Base-by-base conservation (phyloP, 2,113 vertebrate species). In the Neodon shergylaensis region DNA sequence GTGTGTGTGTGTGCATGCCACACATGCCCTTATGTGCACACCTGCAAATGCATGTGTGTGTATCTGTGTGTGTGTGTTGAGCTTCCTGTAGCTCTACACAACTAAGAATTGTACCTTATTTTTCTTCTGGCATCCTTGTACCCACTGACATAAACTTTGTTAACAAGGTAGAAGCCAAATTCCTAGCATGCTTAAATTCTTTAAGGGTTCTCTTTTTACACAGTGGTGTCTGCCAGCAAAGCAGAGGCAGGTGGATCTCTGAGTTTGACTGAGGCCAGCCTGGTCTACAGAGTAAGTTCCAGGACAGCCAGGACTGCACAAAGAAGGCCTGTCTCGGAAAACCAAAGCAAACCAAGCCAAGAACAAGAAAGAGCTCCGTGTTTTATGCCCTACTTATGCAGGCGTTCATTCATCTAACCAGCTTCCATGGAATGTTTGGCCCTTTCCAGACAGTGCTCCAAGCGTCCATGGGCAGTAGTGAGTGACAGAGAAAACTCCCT, bases 41-140 rank as follows among this genome's bases (percentile, higher is more conserved):
- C 5, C 6, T 81, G 54, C 16, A 54, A 54, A 19, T 54, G 54
- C 54, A 19, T 54, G 36, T 54, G 78, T 54, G 33, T 33, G 42
- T 14, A 6, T 1, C 2, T 36, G 4, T 79, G 13, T 91, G 49
- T 91, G 49, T 52, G 16, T 47, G 33, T 39, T 94, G 49, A 68
- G 7, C 9, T 61, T 92, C 74, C 39, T 61, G 19, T 42, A 42
- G 73, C 86, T 24, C 33, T 89, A 17, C 39, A 44, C 44, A 72
- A 12, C 9, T 72, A 6, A 94, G 77, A 95, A 74, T 54, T 91
- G 42, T 5, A 58, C 66, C 72, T 92, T 92, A n/a, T 66, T 77
- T 90, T 88, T 88, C 47, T 66, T 88, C 73, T 92, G 85, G 54
- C 13, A 54, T 79, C 28, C 63, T 54, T 74, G 83, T 0, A 54